phyloP scores from a whole-genome alignment of 2,113 vertebrate genomes.

The Vireo altiloquus region DNA sequence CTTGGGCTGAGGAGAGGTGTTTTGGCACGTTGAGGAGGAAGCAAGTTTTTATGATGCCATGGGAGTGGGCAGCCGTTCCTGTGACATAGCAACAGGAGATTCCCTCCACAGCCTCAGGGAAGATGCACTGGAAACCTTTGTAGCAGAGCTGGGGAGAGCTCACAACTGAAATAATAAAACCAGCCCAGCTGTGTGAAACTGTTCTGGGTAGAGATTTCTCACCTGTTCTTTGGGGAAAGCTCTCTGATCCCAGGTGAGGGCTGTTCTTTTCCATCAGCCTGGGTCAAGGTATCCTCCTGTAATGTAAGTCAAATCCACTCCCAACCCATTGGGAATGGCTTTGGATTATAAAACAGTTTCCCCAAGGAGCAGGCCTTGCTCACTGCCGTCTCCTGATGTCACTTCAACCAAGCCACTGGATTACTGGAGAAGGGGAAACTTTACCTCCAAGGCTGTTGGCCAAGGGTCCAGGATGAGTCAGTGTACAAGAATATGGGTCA shows the following conservation, averaged over 20 bases:
- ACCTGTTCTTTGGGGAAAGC: background rate
- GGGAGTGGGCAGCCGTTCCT: background rate
- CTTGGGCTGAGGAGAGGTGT: conserved; percentile 29
- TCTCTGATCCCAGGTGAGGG: background rate
- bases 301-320: background rate
- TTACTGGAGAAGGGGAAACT: background rate
- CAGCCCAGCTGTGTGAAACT: background rate
- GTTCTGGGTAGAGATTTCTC: background rate
- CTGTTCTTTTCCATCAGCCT: background rate
- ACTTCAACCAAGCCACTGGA: background rate
- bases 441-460: background rate
- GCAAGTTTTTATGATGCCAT: background rate
- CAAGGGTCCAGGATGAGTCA: background rate
- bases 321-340: background rate
- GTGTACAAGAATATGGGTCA: background rate
- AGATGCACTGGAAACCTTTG: conserved; percentile 21
- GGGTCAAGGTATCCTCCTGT: background rate
- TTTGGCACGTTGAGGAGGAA: background rate
- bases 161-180: conserved; percentile 24
- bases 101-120: conserved; percentile 19
- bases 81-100: background rate
- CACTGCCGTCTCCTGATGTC: background rate
- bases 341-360: background rate
- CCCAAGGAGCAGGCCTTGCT: background rate
- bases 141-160: conserved; percentile 41